Evolutionary conservation across 2,113 vertebrate species (phyloP).

Genomic region (Nestor notabilis): DNA sequence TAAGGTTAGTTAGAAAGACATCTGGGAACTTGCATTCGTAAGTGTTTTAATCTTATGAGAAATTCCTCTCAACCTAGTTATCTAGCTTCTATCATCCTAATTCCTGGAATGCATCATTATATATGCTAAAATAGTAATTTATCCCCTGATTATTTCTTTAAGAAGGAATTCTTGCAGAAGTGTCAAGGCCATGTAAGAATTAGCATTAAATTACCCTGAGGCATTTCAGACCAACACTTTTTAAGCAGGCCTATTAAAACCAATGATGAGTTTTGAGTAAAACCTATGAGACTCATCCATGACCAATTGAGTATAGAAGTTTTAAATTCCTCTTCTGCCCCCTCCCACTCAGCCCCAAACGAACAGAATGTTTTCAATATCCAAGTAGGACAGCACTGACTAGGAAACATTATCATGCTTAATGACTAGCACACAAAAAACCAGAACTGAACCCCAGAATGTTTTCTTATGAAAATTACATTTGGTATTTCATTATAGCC

Average conservation of each 20-base stretch:
- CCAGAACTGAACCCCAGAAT: neutral
- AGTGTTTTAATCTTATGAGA: neutral
- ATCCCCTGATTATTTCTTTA: conserved; percentile 29
- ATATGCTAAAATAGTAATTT: conserved; percentile 31
- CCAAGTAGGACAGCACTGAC: neutral
- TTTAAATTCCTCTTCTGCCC: neutral
- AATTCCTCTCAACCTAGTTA: neutral
- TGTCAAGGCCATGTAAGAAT: conserved; percentile 40
- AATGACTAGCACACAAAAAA: neutral
- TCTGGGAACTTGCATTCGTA: neutral
- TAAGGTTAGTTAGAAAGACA: neutral
- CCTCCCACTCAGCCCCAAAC: neutral
- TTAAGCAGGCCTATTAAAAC: conserved; percentile 31
- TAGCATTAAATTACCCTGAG: conserved; percentile 35
- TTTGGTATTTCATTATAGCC: neutral
- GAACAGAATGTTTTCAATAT: neutral
- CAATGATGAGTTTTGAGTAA: conserved; percentile 17
- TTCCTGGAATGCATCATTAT: conserved; percentile 20
- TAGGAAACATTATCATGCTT: neutral
- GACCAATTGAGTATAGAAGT: neutral
- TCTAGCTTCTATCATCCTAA: neutral
- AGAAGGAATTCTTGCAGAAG: conserved; percentile 12
- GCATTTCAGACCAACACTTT: conserved; percentile 35
- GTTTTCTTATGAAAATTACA: neutral
- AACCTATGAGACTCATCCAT: neutral